Conservation (phyloP, 2,797 vertebrate genomes). For the Hoplostethus atlanticus region DNA sequence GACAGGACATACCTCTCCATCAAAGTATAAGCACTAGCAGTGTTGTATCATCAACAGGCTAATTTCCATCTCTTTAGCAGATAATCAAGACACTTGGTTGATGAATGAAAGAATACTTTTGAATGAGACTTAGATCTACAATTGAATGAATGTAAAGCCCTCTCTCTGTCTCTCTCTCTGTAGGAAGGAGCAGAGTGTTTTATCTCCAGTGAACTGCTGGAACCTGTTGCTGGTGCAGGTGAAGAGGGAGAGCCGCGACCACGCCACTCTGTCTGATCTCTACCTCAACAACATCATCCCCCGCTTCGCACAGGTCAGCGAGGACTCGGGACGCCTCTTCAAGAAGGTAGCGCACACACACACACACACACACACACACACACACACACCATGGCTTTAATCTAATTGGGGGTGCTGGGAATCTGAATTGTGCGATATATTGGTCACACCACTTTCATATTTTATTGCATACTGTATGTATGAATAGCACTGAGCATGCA, state of each 20-base stretch:
- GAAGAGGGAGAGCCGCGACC: slow-evolving; percentile 97
- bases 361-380: neutral
- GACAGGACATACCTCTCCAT: neutral
- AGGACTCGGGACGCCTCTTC: slow-evolving; percentile 96
- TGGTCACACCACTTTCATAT: too few relatives aligned
- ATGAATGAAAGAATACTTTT: slow-evolving; percentile 23
- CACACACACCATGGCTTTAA: neutral
- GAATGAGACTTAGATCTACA: slow-evolving; percentile 22
- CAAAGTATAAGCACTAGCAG: neutral
- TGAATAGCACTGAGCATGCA: too few relatives aligned
- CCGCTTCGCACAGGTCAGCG: slow-evolving; percentile 96
- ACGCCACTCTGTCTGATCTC: slow-evolving; percentile 98
- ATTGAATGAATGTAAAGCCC: too few relatives aligned
- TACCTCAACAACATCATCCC: slow-evolving; percentile 99
- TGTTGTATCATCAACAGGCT: neutral
- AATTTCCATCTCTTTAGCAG: neutral
- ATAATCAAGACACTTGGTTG: neutral
- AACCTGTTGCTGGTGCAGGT: slow-evolving; percentile 96
- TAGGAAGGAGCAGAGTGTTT: slow-evolving; percentile 95
- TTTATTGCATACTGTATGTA: too few relatives aligned
- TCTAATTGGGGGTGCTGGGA: neutral
- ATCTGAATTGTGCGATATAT: too few relatives aligned
- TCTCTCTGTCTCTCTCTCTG: neutral
- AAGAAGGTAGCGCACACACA: slow-evolving; percentile 69
- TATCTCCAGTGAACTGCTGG: slow-evolving; percentile 98